phyloP scores from a whole-genome alignment of 2,113 vertebrate species.

The Sakesphorus luctuosus region DNA sequence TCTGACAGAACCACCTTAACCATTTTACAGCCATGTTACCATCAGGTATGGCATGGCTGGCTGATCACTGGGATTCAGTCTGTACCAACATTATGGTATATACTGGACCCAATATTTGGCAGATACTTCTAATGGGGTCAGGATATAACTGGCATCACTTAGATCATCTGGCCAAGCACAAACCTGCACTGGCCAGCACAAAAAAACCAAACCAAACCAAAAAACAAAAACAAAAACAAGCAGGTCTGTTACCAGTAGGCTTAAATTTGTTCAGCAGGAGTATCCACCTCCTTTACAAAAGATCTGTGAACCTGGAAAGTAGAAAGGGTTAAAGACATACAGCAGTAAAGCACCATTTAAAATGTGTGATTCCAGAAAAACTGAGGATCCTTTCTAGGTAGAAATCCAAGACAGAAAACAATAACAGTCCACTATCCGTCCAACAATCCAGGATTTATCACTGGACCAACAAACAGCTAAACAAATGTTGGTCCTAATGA shows the following conservation, averaged over 20 bases:
- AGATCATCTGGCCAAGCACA: not conserved
- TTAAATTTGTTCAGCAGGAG: not conserved
- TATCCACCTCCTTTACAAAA: not conserved
- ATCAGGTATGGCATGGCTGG: not conserved
- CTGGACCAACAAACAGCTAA: not conserved
- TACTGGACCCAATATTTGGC: not conserved
- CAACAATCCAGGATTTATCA: not conserved
- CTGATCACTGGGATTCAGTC: not conserved
- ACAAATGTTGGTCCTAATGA: not conserved
- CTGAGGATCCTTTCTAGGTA: not conserved
- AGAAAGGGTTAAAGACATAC: not conserved
- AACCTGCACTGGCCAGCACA: not conserved
- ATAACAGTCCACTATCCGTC: not conserved
- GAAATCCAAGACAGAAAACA: not conserved
- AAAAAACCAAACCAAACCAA: no score
- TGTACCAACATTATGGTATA: not conserved
- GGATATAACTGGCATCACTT: not conserved
- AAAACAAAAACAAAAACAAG: not conserved
- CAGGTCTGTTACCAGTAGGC: not conserved
- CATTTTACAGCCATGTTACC: not conserved
- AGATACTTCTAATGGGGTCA: not conserved
- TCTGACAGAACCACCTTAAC: not conserved
- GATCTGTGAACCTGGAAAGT: not conserved
- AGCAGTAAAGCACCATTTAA: not conserved
- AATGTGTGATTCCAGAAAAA: not conserved